These are phyloP conservation scores for Sycophila texana DNA, from an alignment of 2,888 invertebrate species.

Conservation along the genomic window DNA sequence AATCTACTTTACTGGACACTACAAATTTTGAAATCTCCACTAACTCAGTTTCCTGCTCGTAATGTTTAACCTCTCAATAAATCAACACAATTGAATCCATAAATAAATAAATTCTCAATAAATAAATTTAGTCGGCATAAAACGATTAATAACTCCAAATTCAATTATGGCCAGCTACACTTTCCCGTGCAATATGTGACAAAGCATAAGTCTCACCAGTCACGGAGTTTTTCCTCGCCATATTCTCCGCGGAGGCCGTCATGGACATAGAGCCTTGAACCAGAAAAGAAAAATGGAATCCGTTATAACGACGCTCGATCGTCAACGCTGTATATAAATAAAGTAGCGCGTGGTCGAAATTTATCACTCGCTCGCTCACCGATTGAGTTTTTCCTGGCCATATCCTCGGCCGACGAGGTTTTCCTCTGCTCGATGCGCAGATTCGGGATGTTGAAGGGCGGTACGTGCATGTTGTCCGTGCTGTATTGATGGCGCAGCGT, in stretches of 20 bases:
- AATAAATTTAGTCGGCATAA: too few relatives aligned
- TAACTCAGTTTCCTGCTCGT: too few relatives aligned
- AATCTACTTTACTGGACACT: too few relatives aligned
- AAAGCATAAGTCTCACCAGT: constrained; percentile 69
- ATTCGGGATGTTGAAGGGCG: constrained; percentile 92
- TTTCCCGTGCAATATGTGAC: too few relatives aligned
- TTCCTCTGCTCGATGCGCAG: constrained; percentile 90
- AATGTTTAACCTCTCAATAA: too few relatives aligned
- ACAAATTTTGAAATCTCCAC: too few relatives aligned
- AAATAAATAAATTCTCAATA: too few relatives aligned
- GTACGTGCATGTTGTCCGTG: constrained; percentile 90
- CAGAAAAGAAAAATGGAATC: not conserved
- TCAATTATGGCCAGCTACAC: too few relatives aligned
- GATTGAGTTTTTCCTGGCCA: constrained; percentile 91
- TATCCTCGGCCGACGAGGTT: constrained; percentile 93
- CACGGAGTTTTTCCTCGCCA: constrained; percentile 76
- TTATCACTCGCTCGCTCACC: constrained; percentile 74
- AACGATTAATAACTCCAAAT: too few relatives aligned
- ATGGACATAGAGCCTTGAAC: constrained; percentile 70
- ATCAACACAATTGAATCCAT: too few relatives aligned
- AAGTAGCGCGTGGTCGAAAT: too few relatives aligned
- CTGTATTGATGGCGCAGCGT: constrained; percentile 88
- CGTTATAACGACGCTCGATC: not conserved
- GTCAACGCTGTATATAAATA: not conserved
- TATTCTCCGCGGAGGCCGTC: constrained; percentile 77